Conservation (phyloP, 2,113 vertebrate species). For the Brachyhypopomus occidentalis region DNA sequence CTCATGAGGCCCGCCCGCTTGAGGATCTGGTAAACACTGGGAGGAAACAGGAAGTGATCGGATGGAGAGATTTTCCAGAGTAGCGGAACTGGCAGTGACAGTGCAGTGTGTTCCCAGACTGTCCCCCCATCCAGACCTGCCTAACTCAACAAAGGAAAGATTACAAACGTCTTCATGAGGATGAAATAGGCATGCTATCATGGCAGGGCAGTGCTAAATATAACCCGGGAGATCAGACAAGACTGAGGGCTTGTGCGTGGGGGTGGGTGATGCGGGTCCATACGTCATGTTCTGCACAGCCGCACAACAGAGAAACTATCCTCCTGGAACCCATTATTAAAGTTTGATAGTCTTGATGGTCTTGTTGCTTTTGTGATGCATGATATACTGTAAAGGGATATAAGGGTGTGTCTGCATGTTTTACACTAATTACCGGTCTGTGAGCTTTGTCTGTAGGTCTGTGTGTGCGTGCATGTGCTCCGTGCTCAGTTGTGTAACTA, state of each 20-base stretch:
- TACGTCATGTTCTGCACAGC: background rate
- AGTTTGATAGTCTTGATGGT: background rate
- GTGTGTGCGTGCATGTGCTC: constrained; percentile 8
- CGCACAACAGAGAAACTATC: background rate
- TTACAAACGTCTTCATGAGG: constrained; percentile 52
- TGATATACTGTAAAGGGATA: background rate
- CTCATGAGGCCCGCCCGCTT: constrained; percentile 40
- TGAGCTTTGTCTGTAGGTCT: background rate
- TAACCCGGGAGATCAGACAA: constrained; percentile 17
- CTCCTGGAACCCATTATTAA: background rate
- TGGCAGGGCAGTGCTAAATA: constrained; percentile 35
- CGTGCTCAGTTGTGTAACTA: background rate
- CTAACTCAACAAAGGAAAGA: constrained; percentile 48
- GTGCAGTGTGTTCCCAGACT: constrained; percentile 30
- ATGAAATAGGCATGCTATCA: constrained; percentile 37
- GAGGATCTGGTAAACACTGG: constrained; percentile 65
- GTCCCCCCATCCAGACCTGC: constrained; percentile 30
- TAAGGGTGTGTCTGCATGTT: too few relatives aligned
- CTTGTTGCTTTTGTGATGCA: background rate
- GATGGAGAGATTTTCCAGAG: constrained; percentile 56
- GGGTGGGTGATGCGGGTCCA: background rate
- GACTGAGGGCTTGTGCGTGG: background rate
- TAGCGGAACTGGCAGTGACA: constrained; percentile 64
- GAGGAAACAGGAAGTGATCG: constrained; percentile 72
- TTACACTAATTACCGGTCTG: background rate